phyloP scores from a whole-genome alignment of 64 coral and sea anemone genomes.

The Dendronephthya gigantea region DNA sequence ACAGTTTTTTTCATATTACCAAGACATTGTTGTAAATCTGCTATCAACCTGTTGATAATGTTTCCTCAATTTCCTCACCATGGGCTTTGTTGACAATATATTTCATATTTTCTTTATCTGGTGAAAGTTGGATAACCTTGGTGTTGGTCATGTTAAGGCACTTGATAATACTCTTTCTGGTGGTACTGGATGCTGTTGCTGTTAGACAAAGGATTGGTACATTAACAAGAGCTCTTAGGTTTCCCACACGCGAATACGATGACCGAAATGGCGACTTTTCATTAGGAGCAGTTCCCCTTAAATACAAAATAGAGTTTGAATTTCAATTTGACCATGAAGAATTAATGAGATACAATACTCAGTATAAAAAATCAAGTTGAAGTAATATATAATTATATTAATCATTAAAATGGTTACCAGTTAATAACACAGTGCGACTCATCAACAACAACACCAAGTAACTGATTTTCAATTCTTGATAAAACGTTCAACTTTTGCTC shows the following conservation, averaged over 20 bases:
- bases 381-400: not conserved
- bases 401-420: conserved; percentile 1
- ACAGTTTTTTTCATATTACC: too few relatives aligned
- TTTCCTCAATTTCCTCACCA: too few relatives aligned
- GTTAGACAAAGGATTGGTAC: not conserved
- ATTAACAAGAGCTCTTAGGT: not conserved
- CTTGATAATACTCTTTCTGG: not conserved
- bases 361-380: not conserved
- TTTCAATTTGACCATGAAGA: too few relatives aligned
- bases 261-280: not conserved
- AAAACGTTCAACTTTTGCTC: not conserved
- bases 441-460: not conserved
- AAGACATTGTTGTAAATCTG: too few relatives aligned
- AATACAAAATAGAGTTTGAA: too few relatives aligned
- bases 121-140: not conserved
- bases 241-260: not conserved
- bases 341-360: not conserved
- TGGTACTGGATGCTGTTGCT: not conserved
- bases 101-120: not conserved
- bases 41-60: too few relatives aligned
- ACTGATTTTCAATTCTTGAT: not conserved
- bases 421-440: not conserved
- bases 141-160: not conserved
- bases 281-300: too few relatives aligned
- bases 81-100: not conserved